A percentile compares a stretch with the other conserved stretches of the same genome.
Conservation (phyloP, 2,113 vertebrate species). For the Petroica traversi region DNA sequence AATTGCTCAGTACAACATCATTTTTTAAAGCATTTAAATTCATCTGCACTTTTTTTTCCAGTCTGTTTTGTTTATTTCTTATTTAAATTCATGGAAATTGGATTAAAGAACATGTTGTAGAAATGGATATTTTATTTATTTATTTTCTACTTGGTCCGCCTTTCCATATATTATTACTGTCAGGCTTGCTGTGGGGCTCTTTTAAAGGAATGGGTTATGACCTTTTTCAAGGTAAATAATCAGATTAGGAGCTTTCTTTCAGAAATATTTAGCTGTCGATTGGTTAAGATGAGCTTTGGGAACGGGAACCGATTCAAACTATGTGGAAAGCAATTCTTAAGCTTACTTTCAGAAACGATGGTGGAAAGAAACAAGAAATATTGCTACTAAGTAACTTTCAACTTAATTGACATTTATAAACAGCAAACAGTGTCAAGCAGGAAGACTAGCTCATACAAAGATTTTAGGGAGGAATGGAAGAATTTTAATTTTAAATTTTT, state of each 20-base stretch:
- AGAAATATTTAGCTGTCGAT: neutral
- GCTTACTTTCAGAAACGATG: neutral
- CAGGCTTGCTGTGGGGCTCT: neutral
- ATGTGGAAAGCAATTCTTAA: neutral
- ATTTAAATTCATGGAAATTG: slow-evolving; percentile 1
- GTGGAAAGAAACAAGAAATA: neutral
- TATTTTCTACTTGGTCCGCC: slow-evolving; percentile 35
- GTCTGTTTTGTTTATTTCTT: neutral
- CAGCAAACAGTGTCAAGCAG: neutral
- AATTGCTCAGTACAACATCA: neutral
- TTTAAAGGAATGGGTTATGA: slow-evolving; percentile 40
- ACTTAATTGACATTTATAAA: neutral
- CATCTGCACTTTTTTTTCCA: neutral
- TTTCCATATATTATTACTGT: slow-evolving; percentile 47
- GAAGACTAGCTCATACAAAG: neutral
- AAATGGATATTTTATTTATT: slow-evolving; percentile 33
- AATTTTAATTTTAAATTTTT: neutral
- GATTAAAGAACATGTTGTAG: slow-evolving; percentile 21
- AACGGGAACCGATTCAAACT: neutral
- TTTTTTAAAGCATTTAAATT: neutral
- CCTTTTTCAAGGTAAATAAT: slow-evolving; percentile 62
- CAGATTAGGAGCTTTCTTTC: slow-evolving; percentile 42
- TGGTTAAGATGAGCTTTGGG: neutral
- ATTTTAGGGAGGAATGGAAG: neutral
- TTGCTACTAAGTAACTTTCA: neutral